Percentiles rank a stretch among this genome's conserved stretches.
Conservation (phyloP, 2,888 invertebrate species). For the Andrena flavipes region DNA sequence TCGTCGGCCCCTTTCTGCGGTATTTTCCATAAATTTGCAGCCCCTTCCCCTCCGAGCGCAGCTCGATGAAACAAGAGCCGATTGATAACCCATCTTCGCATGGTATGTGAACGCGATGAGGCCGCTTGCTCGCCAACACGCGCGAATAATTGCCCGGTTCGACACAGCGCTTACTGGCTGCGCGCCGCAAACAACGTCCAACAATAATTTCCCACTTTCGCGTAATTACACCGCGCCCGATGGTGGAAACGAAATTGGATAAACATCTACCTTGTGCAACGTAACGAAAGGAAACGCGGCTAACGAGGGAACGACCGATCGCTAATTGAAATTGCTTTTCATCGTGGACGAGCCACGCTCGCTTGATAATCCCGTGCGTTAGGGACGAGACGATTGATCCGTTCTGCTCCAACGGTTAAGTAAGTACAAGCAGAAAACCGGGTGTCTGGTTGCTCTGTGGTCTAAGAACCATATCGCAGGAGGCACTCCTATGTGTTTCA, state of each 20-base stretch:
- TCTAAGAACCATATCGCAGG: no score
- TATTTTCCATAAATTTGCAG: no score
- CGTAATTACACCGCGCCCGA: conserved; percentile 1
- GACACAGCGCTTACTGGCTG: conserved; percentile 15
- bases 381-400: no score
- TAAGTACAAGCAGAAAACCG: no score
- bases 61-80: not conserved
- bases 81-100: not conserved
- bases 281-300: conserved; percentile 5
- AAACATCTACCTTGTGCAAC: conserved; percentile 7
- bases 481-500: no score
- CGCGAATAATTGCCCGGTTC: conserved; percentile 24
- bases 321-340: conserved; percentile 21
- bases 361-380: no score
- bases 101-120: no score
- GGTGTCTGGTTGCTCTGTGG: no score
- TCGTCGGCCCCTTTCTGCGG: no score
- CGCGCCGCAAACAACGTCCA: not conserved
- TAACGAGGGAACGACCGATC: not conserved
- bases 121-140: not conserved
- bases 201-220: conserved; percentile 14
- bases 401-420: no score
- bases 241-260: conserved; percentile 28
- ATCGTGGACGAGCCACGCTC: not conserved
- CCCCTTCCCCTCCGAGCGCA: no score